Percentiles rank a stretch among this genome's conserved stretches.
These are phyloP conservation scores for Sphinx pinastri DNA, from an alignment of 2,888 invertebrate genomes.

Conservation along the genomic window DNA sequence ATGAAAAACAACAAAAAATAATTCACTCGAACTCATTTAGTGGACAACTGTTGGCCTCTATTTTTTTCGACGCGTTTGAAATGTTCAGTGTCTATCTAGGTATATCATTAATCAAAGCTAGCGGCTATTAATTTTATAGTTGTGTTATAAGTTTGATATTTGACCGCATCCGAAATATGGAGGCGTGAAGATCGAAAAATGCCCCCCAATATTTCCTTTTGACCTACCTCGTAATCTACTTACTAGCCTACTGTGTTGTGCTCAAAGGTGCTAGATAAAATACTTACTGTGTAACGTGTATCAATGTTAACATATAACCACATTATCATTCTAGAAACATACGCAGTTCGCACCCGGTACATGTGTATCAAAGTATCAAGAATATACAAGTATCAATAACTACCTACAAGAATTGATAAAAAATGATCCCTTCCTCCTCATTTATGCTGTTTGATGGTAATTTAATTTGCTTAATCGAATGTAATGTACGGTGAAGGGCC, in stretches of 20 bases:
- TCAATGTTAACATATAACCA: not conserved
- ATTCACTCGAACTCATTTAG: no score
- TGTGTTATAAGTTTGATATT: not conserved
- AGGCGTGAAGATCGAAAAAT: no score
- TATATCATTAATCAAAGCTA: no score
- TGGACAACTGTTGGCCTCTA: no score
- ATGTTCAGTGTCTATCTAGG: no score
- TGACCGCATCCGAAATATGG: not conserved
- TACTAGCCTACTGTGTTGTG: no score
- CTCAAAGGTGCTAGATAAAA: not conserved
- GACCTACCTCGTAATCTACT: no score
- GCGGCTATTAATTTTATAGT: not conserved
- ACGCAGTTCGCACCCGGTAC: constrained; percentile 28
- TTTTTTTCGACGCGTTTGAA: no score
- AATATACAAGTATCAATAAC: not conserved
- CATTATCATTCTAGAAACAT: constrained; percentile 35
- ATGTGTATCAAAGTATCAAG: constrained; percentile 10
- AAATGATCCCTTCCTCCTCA: no score
- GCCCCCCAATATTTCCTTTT: no score
- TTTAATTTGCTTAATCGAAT: not conserved
- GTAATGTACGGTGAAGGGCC: not conserved
- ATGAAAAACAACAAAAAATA: no score
- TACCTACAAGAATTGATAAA: not conserved
- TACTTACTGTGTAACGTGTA: not conserved
- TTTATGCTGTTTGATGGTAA: not conserved